Percentiles rank a stretch among this genome's conserved stretches.
Evolutionary conservation across 2,888 invertebrate genomes (phyloP).

Genomic region (Callosobruchus maculatus): DNA sequence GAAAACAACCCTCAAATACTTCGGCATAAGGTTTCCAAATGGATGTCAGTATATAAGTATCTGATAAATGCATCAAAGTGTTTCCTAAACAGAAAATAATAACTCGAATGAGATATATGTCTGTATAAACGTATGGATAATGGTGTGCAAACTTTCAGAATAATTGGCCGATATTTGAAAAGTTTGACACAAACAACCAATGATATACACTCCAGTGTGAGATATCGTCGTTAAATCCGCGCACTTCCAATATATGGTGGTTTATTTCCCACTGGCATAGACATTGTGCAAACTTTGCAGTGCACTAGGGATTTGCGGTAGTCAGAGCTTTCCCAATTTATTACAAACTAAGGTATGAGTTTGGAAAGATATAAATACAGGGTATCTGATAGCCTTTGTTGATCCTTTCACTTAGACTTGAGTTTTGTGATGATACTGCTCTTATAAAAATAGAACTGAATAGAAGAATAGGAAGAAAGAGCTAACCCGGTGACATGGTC

Average conservation of each 20-base stretch:
- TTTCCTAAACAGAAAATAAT: too few relatives aligned
- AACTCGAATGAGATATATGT: neutral
- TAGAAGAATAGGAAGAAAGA: too few relatives aligned
- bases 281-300: neutral
- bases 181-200: neutral
- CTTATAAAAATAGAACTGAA: too few relatives aligned
- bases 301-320: neutral
- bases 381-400: too few relatives aligned
- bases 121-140: neutral
- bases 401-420: too few relatives aligned
- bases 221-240: neutral
- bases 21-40: too few relatives aligned
- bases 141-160: neutral
- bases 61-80: too few relatives aligned
- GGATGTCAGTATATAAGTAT: too few relatives aligned
- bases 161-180: neutral
- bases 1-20: too few relatives aligned
- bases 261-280: neutral
- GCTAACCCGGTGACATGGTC: too few relatives aligned
- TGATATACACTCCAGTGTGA: neutral
- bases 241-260: neutral
- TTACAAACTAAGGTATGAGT: neutral
- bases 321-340: neutral
- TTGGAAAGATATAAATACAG: neutral
- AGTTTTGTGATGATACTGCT: too few relatives aligned